Conservation (phyloP, 92 coral and sea anemone genomes). For the Actinostola sp. region DNA sequence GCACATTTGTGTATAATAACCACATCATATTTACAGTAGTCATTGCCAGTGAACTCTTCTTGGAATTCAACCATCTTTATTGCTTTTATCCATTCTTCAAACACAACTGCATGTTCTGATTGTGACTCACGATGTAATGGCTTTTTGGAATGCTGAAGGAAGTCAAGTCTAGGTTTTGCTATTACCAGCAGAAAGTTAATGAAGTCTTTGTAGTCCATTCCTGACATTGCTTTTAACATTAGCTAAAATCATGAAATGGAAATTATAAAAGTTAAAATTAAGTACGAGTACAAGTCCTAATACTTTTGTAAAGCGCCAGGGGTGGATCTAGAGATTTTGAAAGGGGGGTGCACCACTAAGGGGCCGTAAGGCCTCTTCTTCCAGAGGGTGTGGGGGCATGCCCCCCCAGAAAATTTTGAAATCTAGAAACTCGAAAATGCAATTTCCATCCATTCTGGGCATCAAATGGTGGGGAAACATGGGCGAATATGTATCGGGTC, state of each 20-base stretch:
- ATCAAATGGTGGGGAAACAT: too few relatives aligned
- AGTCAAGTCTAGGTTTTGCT: constrained; percentile 63
- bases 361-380: too few relatives aligned
- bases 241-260: constrained; percentile 32
- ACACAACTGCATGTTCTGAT: constrained; percentile 13
- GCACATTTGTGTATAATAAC: constrained; percentile 42
- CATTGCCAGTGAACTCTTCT: constrained; percentile 8
- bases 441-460: too few relatives aligned
- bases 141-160: constrained; percentile 9
- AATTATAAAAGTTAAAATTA: too few relatives aligned
- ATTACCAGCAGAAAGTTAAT: constrained; percentile 61
- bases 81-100: constrained; percentile 58
- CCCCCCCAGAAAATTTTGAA: too few relatives aligned
- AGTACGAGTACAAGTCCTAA: too few relatives aligned
- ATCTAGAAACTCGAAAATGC: too few relatives aligned
- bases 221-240: constrained; percentile 86
- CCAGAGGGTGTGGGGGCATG: too few relatives aligned
- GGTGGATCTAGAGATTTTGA: too few relatives aligned
- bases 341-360: too few relatives aligned
- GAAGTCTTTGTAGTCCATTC: constrained; percentile 80
- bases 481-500: neutral
- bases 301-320: too few relatives aligned
- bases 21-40: constrained; percentile 76
- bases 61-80: constrained; percentile 9
- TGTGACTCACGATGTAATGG: neutral